These are phyloP conservation scores for Hypena proboscidalis DNA, from an alignment of 2,888 invertebrate genomes.

Conservation along the genomic window DNA sequence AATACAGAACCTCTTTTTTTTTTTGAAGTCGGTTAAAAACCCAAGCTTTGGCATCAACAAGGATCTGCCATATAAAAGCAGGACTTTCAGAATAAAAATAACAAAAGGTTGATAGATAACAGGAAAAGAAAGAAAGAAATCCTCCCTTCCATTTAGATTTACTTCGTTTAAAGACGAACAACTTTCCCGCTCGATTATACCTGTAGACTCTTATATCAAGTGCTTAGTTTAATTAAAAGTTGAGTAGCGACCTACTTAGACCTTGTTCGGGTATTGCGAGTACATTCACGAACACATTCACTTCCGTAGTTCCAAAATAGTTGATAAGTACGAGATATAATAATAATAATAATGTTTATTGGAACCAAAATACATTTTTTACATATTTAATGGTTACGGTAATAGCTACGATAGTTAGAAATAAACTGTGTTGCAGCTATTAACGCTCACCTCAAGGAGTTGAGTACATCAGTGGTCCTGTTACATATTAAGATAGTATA, in stretches of 20 bases:
- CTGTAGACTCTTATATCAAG: slow-evolving; percentile 32
- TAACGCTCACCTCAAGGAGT: too few species aligned
- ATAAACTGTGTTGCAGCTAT: too few species aligned
- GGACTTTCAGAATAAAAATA: slow-evolving; percentile 35
- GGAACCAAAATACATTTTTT: too few species aligned
- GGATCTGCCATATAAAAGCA: slow-evolving; percentile 34
- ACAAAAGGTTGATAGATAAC: slow-evolving; percentile 47
- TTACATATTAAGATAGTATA: too few species aligned
- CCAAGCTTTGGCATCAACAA: too few species aligned
- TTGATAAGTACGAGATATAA: slow-evolving; percentile 29
- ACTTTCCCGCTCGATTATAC: slow-evolving; percentile 43
- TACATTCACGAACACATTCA: slow-evolving; percentile 6
- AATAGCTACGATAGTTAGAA: too few species aligned
- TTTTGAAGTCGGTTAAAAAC: too few species aligned
- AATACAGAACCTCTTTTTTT: too few species aligned
- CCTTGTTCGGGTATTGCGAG: slow-evolving; percentile 12
- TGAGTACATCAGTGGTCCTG: too few species aligned
- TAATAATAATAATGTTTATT: too few species aligned
- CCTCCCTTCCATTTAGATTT: slow-evolving; percentile 49
- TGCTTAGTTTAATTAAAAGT: slow-evolving; percentile 44
- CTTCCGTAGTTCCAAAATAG: slow-evolving; percentile 23
- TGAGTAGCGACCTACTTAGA: slow-evolving; percentile 32
- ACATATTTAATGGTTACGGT: too few species aligned
- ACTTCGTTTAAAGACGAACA: slow-evolving; percentile 46
- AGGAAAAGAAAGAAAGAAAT: slow-evolving; percentile 43